Base-by-base conservation (phyloP, 2,113 vertebrate species). In the Syngnathus scovelli region DNA sequence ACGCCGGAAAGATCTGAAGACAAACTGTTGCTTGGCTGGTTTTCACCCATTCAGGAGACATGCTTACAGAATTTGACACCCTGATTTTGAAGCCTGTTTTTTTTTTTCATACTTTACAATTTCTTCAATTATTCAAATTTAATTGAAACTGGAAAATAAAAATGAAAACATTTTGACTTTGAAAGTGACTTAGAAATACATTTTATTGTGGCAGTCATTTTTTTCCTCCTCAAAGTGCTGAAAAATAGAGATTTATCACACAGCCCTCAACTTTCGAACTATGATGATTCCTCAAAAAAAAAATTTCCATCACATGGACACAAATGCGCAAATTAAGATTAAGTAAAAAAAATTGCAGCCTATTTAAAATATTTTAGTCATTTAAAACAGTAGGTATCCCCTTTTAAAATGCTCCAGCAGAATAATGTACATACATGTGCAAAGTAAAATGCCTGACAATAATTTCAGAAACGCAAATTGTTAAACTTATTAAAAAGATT, bases 381-480 rank as follows among this genome's bases (percentile, higher is more conserved):
- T 66, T 55, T 63, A 3, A 66, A 75, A 74, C 11, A 65, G 18
- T 62, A 70, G 76, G 63, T 27, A 70, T 81, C 71, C 65, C 80
- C 72, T 51, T 51, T 71, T 85, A 84, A 82, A 89, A 80, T 66
- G 77, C 89, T 89, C 88, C 88, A 79, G 87, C 83, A 88, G 84
- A 83, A 76, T 78, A 86, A 82, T 79, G 88, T 90, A 71, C 88
- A 91, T 88, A 79, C 69, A 88, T 91, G 94, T 94, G 92, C 94
- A 95, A 95, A 92, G 82, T 87, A 89, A 83, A 49, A 64, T 76
- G 61, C 67, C 66, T 81, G 41, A 43, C 75, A 74, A 74, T 58
- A 8, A 55, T 61, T 62, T 74, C 58, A 81, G 80, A 77, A 85
- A 86, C 75, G 72, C 67, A 68, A 63, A 59, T 41, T 36, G 44